A percentile compares a stretch with the other conserved stretches of the same genome.
Conservation (phyloP, 1,140 invertebrate species). For the Cyclargus thomasi region DNA sequence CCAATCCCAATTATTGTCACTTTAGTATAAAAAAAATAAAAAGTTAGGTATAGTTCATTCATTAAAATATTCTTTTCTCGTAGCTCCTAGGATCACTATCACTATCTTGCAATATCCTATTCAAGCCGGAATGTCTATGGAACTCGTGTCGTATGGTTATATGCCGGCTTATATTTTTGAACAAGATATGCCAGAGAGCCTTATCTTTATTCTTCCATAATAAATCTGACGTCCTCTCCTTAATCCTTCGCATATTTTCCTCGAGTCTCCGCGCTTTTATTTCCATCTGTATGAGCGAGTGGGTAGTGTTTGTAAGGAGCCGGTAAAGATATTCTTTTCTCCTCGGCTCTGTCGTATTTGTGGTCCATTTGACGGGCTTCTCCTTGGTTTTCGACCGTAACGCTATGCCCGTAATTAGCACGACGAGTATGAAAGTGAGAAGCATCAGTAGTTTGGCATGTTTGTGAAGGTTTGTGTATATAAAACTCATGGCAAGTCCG, state of each 20-base stretch:
- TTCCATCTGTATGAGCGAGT: conserved; percentile 75
- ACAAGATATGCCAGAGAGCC: conserved; percentile 72
- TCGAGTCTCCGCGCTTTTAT: conserved; percentile 73
- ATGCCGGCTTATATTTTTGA: conserved; percentile 73
- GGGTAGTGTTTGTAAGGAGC: conserved; percentile 71
- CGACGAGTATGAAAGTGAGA: conserved; percentile 42
- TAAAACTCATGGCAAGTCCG: conserved; percentile 57
- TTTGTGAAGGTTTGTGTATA: conserved; percentile 52
- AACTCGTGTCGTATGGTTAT: conserved; percentile 71
- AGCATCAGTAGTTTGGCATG: conserved; percentile 60
- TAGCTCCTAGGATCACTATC: conserved; percentile 57
- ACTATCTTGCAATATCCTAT: conserved; percentile 75
- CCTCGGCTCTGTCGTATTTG: conserved; percentile 56
- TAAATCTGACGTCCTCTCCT: conserved; percentile 73
- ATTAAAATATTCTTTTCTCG: conserved; percentile 40
- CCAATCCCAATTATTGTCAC: background rate
- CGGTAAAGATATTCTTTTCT: conserved; percentile 70
- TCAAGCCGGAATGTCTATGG: conserved; percentile 68
- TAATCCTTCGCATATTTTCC: conserved; percentile 75
- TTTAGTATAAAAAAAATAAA: background rate
- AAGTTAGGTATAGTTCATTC: background rate
- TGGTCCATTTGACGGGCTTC: conserved; percentile 35
- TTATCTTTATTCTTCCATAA: conserved; percentile 75
- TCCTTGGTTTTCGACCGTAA: conserved; percentile 42
- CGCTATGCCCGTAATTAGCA: conserved; percentile 48